These are phyloP conservation scores for Drosophila buzzatii DNA, from an alignment of 2,888 invertebrate genomes.

Conservation along the genomic window DNA sequence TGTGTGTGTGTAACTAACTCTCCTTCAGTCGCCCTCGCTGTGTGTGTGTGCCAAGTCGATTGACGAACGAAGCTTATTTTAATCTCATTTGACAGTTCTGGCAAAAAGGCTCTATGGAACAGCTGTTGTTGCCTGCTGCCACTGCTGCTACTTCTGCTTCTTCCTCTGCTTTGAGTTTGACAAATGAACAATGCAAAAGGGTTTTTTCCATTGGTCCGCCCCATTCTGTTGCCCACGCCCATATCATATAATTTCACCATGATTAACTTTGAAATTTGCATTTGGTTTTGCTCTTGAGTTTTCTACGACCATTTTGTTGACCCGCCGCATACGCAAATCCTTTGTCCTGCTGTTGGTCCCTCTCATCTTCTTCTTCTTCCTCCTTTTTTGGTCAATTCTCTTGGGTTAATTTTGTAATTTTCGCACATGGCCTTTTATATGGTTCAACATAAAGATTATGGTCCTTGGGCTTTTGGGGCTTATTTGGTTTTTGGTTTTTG, in stretches of 20 bases:
- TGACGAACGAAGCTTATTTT: conserved; percentile 82
- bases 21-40: neutral
- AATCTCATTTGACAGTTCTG: conserved; percentile 79
- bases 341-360: conserved; percentile 31
- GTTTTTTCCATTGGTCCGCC: conserved; percentile 23
- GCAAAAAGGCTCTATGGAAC: conserved; percentile 61
- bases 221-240: neutral
- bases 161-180: conserved; percentile 58
- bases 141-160: neutral
- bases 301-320: conserved; percentile 63
- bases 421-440: conserved; percentile 69
- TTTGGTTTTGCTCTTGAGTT: conserved; percentile 29
- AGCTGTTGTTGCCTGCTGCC: conserved; percentile 60
- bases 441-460: conserved; percentile 70
- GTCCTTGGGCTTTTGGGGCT: conserved; percentile 34
- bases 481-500: conserved; percentile 23
- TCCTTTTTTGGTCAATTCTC: conserved; percentile 42
- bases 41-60: conserved; percentile 69
- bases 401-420: conserved; percentile 65
- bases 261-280: conserved; percentile 78
- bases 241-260: conserved; percentile 71
- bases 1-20: conserved; percentile 39
- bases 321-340: conserved; percentile 52
- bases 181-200: conserved; percentile 67
- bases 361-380: conserved; percentile 1